A percentile compares a stretch with the other conserved stretches of the same genome.
These are phyloP conservation scores for Gephyroberyx darwinii DNA, from an alignment of 2,797 vertebrate species.

Conservation along the genomic window DNA sequence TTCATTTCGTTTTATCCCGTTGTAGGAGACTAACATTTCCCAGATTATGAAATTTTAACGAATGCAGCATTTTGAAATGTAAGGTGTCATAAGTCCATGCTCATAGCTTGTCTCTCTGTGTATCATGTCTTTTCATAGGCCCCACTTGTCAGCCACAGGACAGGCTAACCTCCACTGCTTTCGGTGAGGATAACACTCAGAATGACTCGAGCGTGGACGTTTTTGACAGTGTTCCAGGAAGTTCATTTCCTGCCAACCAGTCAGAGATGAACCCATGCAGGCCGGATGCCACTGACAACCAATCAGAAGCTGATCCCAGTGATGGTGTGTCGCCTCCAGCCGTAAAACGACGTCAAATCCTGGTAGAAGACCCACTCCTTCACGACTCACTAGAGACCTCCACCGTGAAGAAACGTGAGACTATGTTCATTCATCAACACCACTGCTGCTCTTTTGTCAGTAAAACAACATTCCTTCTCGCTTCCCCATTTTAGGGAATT, in stretches of 20 bases:
- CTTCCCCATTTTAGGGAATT: background rate
- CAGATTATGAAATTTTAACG: no score
- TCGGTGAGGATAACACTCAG: constrained; percentile 27
- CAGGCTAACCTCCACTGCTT: constrained; percentile 2
- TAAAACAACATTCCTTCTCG: background rate
- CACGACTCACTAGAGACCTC: constrained; percentile 49
- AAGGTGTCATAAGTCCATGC: no score
- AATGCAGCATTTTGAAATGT: background rate
- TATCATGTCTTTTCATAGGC: constrained; percentile 5
- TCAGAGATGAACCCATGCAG: constrained; percentile 4
- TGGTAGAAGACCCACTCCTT: constrained; percentile 54
- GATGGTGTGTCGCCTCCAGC: background rate
- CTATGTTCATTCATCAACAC: constrained; percentile 8
- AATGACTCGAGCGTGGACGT: background rate
- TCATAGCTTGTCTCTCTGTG: background rate
- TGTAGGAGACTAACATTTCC: no score
- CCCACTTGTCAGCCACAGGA: background rate
- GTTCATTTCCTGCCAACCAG: background rate
- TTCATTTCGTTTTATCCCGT: no score
- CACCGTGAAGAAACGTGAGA: constrained; percentile 51
- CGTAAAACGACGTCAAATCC: constrained; percentile 8
- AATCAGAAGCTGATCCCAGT: background rate
- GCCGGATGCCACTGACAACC: background rate
- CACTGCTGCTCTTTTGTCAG: background rate
- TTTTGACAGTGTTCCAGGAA: background rate